phyloP scores from a whole-genome alignment of 2,888 invertebrate genomes.

The Pomacea canaliculata region DNA sequence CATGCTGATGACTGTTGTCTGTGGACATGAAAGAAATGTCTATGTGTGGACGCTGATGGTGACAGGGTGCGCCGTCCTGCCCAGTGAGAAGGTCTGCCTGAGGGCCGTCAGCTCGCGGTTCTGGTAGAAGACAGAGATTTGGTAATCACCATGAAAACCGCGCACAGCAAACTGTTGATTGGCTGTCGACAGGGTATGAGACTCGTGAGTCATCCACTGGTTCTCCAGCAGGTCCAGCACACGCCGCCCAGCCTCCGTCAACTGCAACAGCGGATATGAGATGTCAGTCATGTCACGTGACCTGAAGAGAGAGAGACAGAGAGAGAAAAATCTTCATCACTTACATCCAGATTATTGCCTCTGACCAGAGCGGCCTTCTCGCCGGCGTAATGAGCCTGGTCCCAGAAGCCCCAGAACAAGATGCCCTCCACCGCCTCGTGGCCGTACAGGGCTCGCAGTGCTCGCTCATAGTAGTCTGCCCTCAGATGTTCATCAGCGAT shows the following conservation, averaged over 20 bases:
- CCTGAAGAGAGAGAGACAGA: too few species aligned
- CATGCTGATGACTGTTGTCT: too few species aligned
- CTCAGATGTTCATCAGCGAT: conserved; percentile 34
- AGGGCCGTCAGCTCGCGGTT: conserved; percentile 25
- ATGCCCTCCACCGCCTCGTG: conserved; percentile 35
- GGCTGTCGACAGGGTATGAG: conserved; percentile 11
- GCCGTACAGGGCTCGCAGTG: conserved; percentile 30
- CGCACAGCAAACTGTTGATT: conserved; percentile 11
- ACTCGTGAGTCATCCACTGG: conserved; percentile 31
- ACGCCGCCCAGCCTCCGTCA: conserved; percentile 25
- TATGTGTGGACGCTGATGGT: conserved; percentile 9
- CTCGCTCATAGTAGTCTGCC: conserved; percentile 34
- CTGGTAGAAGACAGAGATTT: conserved; percentile 34
- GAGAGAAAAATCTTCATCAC: neutral
- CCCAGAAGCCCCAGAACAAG: conserved; percentile 38
- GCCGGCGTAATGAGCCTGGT: conserved; percentile 21
- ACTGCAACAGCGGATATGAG: neutral
- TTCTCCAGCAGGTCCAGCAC: conserved; percentile 28
- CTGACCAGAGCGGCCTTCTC: conserved; percentile 28
- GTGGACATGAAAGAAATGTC: too few species aligned
- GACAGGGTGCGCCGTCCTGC: conserved; percentile 16
- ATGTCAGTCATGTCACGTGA: too few species aligned
- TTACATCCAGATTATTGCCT: conserved; percentile 29
- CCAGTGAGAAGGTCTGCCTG: conserved; percentile 25
- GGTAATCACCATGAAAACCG: conserved; percentile 43